Conservation (phyloP, 2,113 vertebrate genomes). For the Pangasianodon hypophthalmus region DNA sequence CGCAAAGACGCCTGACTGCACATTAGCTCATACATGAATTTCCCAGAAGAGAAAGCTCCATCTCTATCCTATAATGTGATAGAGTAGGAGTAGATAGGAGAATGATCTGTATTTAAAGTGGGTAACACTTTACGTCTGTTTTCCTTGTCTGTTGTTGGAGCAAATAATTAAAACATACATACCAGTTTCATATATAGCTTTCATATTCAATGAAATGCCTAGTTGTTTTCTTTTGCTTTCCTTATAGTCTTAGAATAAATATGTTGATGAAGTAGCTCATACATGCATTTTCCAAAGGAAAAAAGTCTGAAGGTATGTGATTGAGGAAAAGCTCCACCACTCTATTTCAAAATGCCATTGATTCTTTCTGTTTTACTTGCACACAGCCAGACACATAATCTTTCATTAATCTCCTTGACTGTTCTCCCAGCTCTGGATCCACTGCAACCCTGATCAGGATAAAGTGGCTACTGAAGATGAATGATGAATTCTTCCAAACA, state of each 20-base stretch:
- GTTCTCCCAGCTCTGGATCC: slow-evolving; percentile 24
- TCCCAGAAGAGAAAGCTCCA: not conserved
- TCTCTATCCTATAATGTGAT: not conserved
- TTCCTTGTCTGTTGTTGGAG: not conserved
- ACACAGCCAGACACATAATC: slow-evolving; percentile 17
- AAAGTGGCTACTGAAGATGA: not conserved
- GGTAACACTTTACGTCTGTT: not conserved
- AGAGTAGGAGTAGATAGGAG: not conserved
- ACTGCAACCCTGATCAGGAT: not conserved
- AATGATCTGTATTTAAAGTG: not conserved
- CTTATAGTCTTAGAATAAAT: not conserved
- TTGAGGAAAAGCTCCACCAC: not conserved
- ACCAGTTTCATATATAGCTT: not conserved
- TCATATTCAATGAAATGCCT: not conserved
- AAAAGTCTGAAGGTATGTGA: not conserved
- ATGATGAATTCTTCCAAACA: slow-evolving; percentile 7
- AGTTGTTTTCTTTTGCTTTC: not conserved
- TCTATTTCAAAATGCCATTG: not conserved
- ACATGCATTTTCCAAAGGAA: not conserved
- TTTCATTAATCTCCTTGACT: slow-evolving; percentile 43
- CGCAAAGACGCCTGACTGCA: slow-evolving; percentile 5
- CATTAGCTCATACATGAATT: slow-evolving; percentile 9
- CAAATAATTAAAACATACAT: not conserved
- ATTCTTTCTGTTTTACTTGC: slow-evolving; percentile 22
- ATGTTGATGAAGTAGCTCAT: not conserved